These are phyloP conservation scores for Streptopelia turtur DNA, from an alignment of 2,797 vertebrate genomes.

Conservation along the genomic window DNA sequence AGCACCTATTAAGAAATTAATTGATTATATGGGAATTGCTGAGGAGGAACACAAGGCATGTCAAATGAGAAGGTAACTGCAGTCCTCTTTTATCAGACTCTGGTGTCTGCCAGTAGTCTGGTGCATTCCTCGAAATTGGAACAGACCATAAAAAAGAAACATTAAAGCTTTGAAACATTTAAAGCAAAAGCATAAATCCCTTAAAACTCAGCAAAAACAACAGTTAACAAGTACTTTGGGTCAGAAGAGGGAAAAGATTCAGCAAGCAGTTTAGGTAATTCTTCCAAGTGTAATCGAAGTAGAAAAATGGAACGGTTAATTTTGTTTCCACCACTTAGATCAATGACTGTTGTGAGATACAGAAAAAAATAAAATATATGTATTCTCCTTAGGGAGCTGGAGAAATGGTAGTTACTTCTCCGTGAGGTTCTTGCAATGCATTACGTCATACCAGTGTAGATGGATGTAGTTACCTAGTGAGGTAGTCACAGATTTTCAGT, in stretches of 20 bases:
- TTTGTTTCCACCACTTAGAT: not conserved
- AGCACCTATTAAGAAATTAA: not conserved
- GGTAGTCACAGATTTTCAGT: not conserved
- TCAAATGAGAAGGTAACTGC: not conserved
- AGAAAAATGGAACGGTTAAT: not conserved
- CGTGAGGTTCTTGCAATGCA: not conserved
- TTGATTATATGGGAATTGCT: not conserved
- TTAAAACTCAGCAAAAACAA: not conserved
- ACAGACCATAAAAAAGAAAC: not conserved
- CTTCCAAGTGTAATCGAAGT: not conserved
- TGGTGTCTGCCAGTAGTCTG: rapidly evolving
- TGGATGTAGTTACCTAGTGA: not conserved
- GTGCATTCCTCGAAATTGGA: not conserved
- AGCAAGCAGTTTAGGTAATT: not conserved
- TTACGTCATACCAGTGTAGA: not conserved
- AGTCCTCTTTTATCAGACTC: not conserved
- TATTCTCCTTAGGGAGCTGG: not conserved
- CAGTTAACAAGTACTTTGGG: not conserved
- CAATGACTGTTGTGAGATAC: not conserved
- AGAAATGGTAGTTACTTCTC: not conserved
- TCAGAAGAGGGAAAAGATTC: not conserved
- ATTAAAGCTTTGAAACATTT: not conserved
- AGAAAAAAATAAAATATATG: not conserved
- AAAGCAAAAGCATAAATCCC: not conserved
- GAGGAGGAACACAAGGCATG: not conserved